These are phyloP conservation scores for Cinclus mexicanus DNA, from an alignment of 2,113 vertebrate genomes.

Conservation along the genomic window DNA sequence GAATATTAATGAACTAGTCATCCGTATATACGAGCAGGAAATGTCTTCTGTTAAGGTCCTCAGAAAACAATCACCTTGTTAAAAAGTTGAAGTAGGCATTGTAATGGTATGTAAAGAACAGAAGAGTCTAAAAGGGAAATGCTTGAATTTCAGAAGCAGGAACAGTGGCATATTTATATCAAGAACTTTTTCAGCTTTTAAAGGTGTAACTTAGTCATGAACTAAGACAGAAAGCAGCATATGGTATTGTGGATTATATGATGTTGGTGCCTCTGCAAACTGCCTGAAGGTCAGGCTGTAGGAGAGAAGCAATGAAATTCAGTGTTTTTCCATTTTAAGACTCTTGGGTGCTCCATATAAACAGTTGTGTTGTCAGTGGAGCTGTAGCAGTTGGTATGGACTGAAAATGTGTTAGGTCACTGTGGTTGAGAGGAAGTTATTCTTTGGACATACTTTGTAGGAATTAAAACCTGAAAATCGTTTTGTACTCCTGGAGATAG, in stretches of 20 bases:
- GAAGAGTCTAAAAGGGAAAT: not conserved
- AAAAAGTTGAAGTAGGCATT: not conserved
- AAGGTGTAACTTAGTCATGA: not conserved
- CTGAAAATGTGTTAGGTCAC: not conserved
- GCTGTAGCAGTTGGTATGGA: not conserved
- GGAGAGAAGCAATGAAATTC: not conserved
- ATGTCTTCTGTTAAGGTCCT: not conserved
- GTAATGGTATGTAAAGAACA: not conserved
- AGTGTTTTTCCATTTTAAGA: not conserved
- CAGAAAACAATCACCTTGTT: not conserved
- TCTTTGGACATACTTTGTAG: not conserved
- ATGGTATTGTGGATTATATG: not conserved
- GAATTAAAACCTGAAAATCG: not conserved
- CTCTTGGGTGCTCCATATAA: not conserved
- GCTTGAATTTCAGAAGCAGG: not conserved
- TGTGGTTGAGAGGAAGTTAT: not conserved
- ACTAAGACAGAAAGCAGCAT: not conserved
- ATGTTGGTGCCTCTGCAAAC: not conserved
- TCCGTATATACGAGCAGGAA: not conserved
- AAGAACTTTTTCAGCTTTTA: not conserved
- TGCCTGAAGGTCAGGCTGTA: not conserved
- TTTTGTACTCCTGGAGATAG: not conserved
- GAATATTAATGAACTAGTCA: constrained; percentile 13
- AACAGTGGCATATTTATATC: not conserved
- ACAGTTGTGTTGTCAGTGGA: not conserved